phyloP scores from a whole-genome alignment of 2,113 vertebrate genomes.

The Thomomys bottae region DNA sequence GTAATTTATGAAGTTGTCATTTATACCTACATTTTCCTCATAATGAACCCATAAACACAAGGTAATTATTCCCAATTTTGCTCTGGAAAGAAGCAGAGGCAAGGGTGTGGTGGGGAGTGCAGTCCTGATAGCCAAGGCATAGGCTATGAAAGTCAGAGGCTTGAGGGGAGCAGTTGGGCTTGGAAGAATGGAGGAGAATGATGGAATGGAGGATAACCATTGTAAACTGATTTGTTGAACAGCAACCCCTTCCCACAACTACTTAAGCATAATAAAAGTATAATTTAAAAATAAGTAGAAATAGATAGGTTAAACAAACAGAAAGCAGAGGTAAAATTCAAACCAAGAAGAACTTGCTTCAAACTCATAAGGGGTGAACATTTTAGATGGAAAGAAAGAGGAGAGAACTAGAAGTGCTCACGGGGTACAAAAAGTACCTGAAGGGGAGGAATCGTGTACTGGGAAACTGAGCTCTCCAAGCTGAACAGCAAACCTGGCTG shows the following conservation, averaged over 20 bases:
- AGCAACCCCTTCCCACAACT: too few relatives aligned
- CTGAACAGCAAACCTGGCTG: not conserved
- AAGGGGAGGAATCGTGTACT: not conserved
- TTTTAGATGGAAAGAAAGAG: slow-evolving; percentile 21
- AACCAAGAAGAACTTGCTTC: not conserved
- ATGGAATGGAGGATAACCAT: too few relatives aligned
- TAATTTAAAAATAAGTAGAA: too few relatives aligned
- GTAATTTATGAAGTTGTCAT: not conserved
- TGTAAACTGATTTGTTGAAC: too few relatives aligned
- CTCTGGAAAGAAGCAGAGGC: not conserved
- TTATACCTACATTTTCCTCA: not conserved
- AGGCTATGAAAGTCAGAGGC: too few relatives aligned
- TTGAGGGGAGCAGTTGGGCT: too few relatives aligned
- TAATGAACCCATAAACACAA: not conserved
- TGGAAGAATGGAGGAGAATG: too few relatives aligned
- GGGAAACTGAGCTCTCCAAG: slow-evolving; percentile 32
- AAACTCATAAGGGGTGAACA: not conserved
- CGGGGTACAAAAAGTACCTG: not conserved
- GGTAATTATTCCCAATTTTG: not conserved
- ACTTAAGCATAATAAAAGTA: too few relatives aligned
- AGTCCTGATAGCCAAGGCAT: too few relatives aligned
- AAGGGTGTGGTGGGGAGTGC: not conserved
- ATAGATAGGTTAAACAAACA: too few relatives aligned
- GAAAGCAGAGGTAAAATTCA: not conserved
- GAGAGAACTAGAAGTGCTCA: slow-evolving; percentile 16